Evolutionary conservation across 2,888 invertebrate genomes (phyloP), one percentile per base, ranked within the genome.

Genomic region (Dioctria rufipes): DNA sequence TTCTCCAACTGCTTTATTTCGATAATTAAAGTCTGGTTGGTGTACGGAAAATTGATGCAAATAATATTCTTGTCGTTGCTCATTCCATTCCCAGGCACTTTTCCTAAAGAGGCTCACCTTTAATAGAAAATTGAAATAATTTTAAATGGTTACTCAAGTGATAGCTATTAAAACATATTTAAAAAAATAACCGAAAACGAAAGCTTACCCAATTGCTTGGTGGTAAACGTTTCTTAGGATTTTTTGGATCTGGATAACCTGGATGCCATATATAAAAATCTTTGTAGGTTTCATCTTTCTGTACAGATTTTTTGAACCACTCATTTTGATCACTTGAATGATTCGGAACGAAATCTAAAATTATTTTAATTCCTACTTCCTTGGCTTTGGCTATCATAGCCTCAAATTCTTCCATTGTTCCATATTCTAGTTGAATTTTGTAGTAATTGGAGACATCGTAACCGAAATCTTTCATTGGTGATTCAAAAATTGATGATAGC

Each of bases 301-400:
- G 90, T 6, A 93, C 89, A 8, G 96, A 96, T 84, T 92, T 91
- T 80, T 91, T 88, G 87, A 98, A 98, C 98, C 98, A 98, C 63
- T 92, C 91, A 86, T 96, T 95, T 86, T 95, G 91, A 85, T 95
- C 92, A 83, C 95, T 95, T 1, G 93, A 92, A 85, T 96, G 95
- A 87, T 94, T 94, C 3, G 94, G 94, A 37, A 94, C 94, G 83
- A 93, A 92, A 86, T 94, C 94, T 83, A 93, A 87, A 82, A 93
- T 89, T 67, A 93, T 90, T 63, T 77, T 77, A n/a, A 77, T 63
- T 3, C 91, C 90, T 60, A 91, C 84, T 80, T 90, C 87, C 25
- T 90, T 89, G 3, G 93, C 90, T 85, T 90, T 91, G 66, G 86
- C 87, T 11, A 93, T 86, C 9, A 94, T 88, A 0, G 89, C 88